Base-by-base conservation (phyloP, 2,797 vertebrate genomes). In the Yasuhikotakia modesta region DNA sequence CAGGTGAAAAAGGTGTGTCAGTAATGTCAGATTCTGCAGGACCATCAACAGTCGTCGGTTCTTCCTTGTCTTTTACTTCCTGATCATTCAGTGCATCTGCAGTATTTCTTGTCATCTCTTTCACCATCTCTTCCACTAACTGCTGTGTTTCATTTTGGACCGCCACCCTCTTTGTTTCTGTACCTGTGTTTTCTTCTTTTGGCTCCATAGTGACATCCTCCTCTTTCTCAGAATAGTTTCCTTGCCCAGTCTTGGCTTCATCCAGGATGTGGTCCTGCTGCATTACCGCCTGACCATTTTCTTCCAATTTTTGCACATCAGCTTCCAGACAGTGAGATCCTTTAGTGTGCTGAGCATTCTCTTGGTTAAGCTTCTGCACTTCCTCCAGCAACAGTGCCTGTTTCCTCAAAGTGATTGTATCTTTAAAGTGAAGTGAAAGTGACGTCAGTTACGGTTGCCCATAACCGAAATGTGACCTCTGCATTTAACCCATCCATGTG, bases 311-410 rank as follows among this genome's bases (percentile, higher is more conserved):
- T 10, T 85, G 24, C 22, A 71, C 72, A 43, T 63, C 83, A 12
- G 80, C 79, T 71, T 90, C 89, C 81, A 71, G 80, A 83, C 85
- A 76, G 66, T 74, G 81, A 50, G 35, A 58, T 0, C 52, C 83
- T 65, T 77, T 70, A 1, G 90, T 89, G 73, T 89, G 88, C 76
- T 90, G 90, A 67, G 67, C 50, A 82, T 97, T 97, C 87, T 96
- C 94, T 83, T 84, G 87, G 89, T 96, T 97, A 78, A 95, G 92
- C 55, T 95, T 94, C 86, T 95, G 91, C 67, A 97, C 86, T 48
- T 93, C 92, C 76, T 95, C 91, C 61, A 95, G 87, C 30, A 93
- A 90, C 76, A 88, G 87, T 4, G 82, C 86, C 52, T 94, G 92
- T 61, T 89, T 94, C 81, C 91, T 94, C 70, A 91, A 83, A 67